A percentile compares a stretch with the other conserved stretches of the same genome.
Evolutionary conservation across 2,113 vertebrate genomes (phyloP).

Genomic region (Xenopus laevis): DNA sequence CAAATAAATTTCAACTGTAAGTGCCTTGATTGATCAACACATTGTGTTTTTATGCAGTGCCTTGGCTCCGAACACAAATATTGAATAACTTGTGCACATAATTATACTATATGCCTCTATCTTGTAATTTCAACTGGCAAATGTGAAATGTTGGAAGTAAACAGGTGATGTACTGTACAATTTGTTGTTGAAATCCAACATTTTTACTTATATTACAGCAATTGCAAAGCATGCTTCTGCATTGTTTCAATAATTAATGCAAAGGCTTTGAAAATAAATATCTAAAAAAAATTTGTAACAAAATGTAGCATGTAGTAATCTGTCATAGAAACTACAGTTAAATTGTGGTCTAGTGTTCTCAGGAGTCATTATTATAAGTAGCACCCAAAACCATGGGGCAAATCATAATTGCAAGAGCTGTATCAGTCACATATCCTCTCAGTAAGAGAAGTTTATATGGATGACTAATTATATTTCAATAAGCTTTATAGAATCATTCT

Average conservation of each 20-base stretch:
- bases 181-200: constrained; percentile 8
- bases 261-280: not conserved
- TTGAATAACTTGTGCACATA: constrained; percentile 35
- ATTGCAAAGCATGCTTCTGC: not conserved
- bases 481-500: no score
- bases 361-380: no score
- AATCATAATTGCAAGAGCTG: no score
- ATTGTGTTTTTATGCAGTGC: constrained; percentile 26
- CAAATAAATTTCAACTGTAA: constrained; percentile 30
- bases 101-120: constrained; percentile 33
- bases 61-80: constrained; percentile 34
- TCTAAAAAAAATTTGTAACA: no score
- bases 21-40: constrained; percentile 43
- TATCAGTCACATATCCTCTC: no score
- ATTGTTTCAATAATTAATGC: not conserved
- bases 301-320: no score
- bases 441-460: no score
- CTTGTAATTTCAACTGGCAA: constrained; percentile 26
- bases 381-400: no score
- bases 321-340: no score
- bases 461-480: no score
- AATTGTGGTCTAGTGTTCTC: no score
- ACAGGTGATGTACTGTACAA: constrained; percentile 21
- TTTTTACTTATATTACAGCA: constrained; percentile 6
- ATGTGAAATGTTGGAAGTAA: constrained; percentile 21